Conservation (phyloP, 2,113 vertebrate species). For the Gobio gobio region DNA sequence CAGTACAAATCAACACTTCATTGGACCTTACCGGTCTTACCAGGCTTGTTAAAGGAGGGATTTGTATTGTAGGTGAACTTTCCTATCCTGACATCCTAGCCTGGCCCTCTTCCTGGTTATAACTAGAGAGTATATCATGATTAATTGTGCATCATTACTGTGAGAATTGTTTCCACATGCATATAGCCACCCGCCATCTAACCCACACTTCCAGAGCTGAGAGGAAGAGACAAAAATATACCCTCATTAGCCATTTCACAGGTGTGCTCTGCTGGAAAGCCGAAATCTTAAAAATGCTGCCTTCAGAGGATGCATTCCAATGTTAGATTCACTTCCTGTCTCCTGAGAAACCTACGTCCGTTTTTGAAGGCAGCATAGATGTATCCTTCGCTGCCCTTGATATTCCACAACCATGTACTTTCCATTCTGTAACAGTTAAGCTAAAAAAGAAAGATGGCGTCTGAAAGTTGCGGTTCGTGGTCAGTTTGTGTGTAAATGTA, state of each 20-base stretch:
- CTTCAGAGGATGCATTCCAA: no score
- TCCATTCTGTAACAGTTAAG: no score
- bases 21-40: conserved; percentile 14
- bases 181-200: conserved; percentile 1
- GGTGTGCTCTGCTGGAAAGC: neutral
- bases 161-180: conserved; percentile 58
- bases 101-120: conserved; percentile 42
- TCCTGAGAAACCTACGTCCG: no score
- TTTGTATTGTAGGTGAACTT: conserved; percentile 46
- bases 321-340: no score
- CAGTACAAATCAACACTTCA: neutral
- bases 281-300: no score
- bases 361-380: no score
- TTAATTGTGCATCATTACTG: conserved; percentile 55
- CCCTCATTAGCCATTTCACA: neutral
- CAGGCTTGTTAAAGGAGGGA: conserved; percentile 47
- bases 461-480: no score
- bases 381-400: no score
- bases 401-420: no score
- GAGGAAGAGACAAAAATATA: neutral
- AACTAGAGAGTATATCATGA: conserved; percentile 52
- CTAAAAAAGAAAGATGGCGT: no score
- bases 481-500: no score
- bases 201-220: conserved; percentile 34
- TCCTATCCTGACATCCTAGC: conserved; percentile 32